Evolutionary conservation across 2,113 vertebrate species (phyloP).

Genomic region (Polyodon spathula): DNA sequence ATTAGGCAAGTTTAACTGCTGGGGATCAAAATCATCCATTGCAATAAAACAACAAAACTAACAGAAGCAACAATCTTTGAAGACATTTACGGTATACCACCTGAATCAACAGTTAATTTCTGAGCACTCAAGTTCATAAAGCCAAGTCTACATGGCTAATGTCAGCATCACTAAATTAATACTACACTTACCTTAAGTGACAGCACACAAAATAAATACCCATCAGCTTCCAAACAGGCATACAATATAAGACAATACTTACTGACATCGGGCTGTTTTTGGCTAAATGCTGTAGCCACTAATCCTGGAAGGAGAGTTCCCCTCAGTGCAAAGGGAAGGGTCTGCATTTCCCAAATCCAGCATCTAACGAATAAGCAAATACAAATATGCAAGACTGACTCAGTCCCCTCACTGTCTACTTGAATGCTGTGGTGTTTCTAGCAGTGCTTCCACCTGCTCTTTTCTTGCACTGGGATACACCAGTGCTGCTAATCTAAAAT

Average conservation of each 20-base stretch:
- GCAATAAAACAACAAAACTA: background rate
- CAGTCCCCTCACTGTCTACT: background rate
- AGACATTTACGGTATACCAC: background rate
- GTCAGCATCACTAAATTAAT: no score
- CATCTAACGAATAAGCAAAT: conserved; percentile 1
- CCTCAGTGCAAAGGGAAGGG: conserved; percentile 21
- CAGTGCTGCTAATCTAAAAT: conserved; percentile 21
- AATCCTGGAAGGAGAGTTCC: conserved; percentile 24
- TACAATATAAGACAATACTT: conserved; percentile 2
- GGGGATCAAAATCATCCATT: no score
- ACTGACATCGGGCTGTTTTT: conserved; percentile 18
- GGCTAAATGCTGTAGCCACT: conserved; percentile 14
- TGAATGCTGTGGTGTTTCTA: conserved; percentile 8
- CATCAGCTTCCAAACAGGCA: background rate
- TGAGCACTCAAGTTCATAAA: no score
- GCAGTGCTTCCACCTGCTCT: conserved; percentile 11
- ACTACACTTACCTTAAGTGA: no score
- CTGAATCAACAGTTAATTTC: no score
- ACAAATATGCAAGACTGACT: conserved; percentile 10
- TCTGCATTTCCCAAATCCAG: conserved; percentile 19
- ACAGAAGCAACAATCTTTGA: background rate
- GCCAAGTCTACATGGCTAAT: no score
- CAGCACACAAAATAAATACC: no score
- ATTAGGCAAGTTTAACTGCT: background rate
- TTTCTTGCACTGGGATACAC: conserved; percentile 6